A percentile compares a stretch with the other conserved stretches of the same genome.
phyloP scores from a whole-genome alignment of 2,113 vertebrate genomes.

The Ia io region DNA sequence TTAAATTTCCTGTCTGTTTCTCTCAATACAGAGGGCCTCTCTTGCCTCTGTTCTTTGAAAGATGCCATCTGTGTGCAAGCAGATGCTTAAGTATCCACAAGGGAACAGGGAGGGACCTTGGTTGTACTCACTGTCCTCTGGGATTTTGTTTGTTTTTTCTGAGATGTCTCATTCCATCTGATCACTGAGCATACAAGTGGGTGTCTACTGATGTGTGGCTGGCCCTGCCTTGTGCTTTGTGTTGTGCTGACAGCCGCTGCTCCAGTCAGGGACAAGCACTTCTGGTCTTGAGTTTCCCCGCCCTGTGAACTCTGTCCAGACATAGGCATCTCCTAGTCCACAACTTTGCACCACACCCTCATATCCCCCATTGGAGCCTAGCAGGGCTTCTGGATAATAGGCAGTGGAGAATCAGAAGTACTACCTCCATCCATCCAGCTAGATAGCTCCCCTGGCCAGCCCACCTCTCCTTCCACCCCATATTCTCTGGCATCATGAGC shows the following conservation, averaged over 20 bases:
- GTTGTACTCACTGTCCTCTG: background rate
- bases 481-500: background rate
- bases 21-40: background rate
- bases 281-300: background rate
- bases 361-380: accelerated
- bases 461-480: background rate
- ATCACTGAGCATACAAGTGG: background rate
- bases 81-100: background rate
- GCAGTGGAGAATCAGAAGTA: background rate
- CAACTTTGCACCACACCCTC: background rate
- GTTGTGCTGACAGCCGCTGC: background rate
- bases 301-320: background rate
- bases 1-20: background rate
- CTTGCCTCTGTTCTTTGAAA: background rate
- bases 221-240: background rate
- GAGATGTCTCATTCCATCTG: background rate
- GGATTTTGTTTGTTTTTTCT: background rate
- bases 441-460: background rate
- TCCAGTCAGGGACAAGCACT: background rate
- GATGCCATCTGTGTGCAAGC: background rate
- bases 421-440: too few relatives aligned
- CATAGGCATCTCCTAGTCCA: background rate
- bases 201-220: background rate
- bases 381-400: background rate
- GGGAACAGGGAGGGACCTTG: background rate